A percentile compares a stretch with the other conserved stretches of the same genome.
phyloP scores from a whole-genome alignment of 1,140 invertebrate genomes.

The Apis laboriosa region DNA sequence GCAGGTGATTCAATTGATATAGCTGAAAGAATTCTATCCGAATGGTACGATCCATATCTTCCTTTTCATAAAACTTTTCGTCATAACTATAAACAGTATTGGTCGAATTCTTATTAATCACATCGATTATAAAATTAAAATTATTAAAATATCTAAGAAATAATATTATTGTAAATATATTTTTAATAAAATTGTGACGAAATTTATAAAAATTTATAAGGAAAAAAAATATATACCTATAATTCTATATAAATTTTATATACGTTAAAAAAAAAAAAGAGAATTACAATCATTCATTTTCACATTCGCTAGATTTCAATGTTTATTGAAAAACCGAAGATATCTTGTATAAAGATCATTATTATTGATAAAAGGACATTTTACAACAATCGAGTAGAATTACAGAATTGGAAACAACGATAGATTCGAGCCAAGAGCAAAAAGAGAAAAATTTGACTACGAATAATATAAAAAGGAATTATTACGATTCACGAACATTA shows the following conservation, averaged over 20 bases:
- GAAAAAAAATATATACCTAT: no score
- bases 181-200: neutral
- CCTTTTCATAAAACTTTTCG: no score
- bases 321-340: neutral
- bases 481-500: neutral
- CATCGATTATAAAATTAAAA: no score
- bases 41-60: slow-evolving; percentile 45
- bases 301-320: neutral
- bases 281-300: neutral
- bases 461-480: slow-evolving; percentile 2
- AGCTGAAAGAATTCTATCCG: slow-evolving; percentile 56
- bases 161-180: no score
- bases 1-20: slow-evolving; percentile 64
- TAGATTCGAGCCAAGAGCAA: neutral
- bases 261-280: no score
- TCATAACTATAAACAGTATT: no score
- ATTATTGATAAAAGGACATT: slow-evolving; percentile 35
- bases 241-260: neutral
- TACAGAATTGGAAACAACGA: slow-evolving; percentile 37
- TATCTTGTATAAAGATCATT: slow-evolving; percentile 32
- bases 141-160: no score
- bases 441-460: neutral
- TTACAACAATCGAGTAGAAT: slow-evolving; percentile 28
- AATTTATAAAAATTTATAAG: neutral
- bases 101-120: no score